Evolutionary conservation across 1,140 invertebrate genomes (phyloP).

Genomic region (Drosophila aff.): DNA sequence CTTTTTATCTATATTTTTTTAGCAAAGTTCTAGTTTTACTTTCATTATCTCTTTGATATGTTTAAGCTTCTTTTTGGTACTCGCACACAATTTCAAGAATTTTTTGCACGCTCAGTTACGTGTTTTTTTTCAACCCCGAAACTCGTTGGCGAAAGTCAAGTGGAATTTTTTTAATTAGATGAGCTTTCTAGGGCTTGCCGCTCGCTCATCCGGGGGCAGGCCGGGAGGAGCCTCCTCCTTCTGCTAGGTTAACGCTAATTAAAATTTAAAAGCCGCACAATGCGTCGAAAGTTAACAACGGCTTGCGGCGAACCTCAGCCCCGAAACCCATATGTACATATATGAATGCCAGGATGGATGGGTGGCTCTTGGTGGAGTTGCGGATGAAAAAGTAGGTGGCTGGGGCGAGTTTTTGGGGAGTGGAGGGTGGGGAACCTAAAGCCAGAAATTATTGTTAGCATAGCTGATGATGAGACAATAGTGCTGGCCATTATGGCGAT

Average conservation of each 20-base stretch:
- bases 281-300: constrained; percentile 79
- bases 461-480: constrained; percentile 65
- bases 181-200: constrained; percentile 57
- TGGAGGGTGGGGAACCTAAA: constrained; percentile 33
- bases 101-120: background rate
- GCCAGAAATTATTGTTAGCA: constrained; percentile 78
- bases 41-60: constrained; percentile 11
- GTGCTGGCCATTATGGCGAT: constrained; percentile 49
- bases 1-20: background rate
- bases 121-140: constrained; percentile 19
- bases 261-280: constrained; percentile 84
- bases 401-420: constrained; percentile 1
- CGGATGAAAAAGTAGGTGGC: constrained; percentile 15
- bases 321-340: constrained; percentile 31
- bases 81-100: constrained; percentile 9
- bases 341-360: constrained; percentile 45
- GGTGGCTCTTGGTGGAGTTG: constrained; percentile 11
- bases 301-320: constrained; percentile 42
- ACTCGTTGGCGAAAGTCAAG: constrained; percentile 42
- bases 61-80: background rate
- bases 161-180: constrained; percentile 73
- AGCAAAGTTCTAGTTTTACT: background rate
- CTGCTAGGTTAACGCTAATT: constrained; percentile 73
- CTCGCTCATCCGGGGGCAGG: background rate
- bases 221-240: constrained; percentile 26